Base-by-base conservation (phyloP, 2,113 vertebrate genomes). In the Calidris pygmaea region DNA sequence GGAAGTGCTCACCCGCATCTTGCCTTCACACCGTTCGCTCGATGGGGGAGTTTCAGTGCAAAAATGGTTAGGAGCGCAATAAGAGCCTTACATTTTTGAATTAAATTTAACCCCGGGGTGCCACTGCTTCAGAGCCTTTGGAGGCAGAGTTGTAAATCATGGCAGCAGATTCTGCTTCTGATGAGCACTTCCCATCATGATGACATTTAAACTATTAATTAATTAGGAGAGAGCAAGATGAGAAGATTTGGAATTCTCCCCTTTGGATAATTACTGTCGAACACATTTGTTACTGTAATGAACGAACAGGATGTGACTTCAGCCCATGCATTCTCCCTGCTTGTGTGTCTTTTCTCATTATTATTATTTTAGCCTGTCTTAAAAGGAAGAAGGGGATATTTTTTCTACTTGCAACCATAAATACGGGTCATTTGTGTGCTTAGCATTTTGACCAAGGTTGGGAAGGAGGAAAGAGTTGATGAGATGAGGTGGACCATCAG, bases 201-300 rank as follows among this genome's bases (percentile, higher is more conserved):
- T 98, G 98, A 98, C 98, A 98, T 99, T 98, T 98, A 98, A 98
- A 98, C 98, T 98, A 98, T 98, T 98, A 97, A 98, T 98, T 98
- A 98, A 99, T 98, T 98, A 98, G 97, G 97, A 97, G 95, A 94
- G 86, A 85, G 96, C 96, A 96, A 97, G 96, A 98, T 98, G 98
- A 98, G 98, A 97, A 98, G 97, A 95, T 95, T 97, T 97, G 97
- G 98, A 97, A 96, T 96, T 94, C 95, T 94, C 97, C 89, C 96
- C 93, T 97, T 97, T 95, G 96, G 94, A 96, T 98, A 98, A 98
- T 97, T 98, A 98, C 97, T 95, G 94, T 87, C 83, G 68, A 85
- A 30, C 86, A 93, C 97, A 97, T 97, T 97, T 96, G 95, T 97
- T 97, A 97, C 96, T 92, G 96, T 97, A 97, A 97, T 95, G 93